phyloP scores from a whole-genome alignment of 2,113 vertebrate genomes.

The Arenaria interpres region DNA sequence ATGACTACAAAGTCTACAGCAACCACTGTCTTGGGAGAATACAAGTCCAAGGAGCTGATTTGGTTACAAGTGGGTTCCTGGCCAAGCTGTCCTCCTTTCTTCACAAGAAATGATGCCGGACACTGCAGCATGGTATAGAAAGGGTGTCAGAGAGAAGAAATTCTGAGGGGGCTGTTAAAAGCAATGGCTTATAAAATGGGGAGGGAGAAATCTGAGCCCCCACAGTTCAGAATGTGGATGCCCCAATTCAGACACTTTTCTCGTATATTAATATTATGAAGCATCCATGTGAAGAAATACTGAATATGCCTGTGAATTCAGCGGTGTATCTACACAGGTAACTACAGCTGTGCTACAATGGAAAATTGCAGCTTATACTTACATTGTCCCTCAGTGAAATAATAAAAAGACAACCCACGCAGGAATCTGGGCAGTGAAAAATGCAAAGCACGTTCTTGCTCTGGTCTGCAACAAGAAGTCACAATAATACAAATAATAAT shows the following conservation, averaged over 20 bases:
- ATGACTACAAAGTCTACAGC: not conserved
- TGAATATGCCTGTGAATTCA: not conserved
- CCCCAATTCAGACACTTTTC: not conserved
- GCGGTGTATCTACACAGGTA: not conserved
- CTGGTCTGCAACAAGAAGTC: not conserved
- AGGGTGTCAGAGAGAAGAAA: not conserved
- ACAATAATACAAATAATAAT: slow-evolving; percentile 23
- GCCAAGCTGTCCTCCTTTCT: not conserved
- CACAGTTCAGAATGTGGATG: not conserved
- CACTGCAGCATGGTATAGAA: not conserved
- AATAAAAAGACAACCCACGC: not conserved
- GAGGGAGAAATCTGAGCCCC: not conserved
- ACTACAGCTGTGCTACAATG: not conserved
- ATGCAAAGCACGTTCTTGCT: not conserved
- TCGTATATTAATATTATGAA: not conserved
- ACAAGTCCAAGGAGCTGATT: not conserved
- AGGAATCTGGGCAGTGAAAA: not conserved
- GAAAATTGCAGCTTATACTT: not conserved
- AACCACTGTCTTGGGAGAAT: not conserved
- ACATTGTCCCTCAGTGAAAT: not conserved
- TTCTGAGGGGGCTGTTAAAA: not conserved
- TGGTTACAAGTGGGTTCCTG: not conserved
- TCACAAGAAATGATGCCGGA: not conserved
- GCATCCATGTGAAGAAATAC: not conserved
- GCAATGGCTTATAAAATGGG: not conserved